phyloP scores from a whole-genome alignment of 2,113 vertebrate species.

The Archocentrus centrarchus region DNA sequence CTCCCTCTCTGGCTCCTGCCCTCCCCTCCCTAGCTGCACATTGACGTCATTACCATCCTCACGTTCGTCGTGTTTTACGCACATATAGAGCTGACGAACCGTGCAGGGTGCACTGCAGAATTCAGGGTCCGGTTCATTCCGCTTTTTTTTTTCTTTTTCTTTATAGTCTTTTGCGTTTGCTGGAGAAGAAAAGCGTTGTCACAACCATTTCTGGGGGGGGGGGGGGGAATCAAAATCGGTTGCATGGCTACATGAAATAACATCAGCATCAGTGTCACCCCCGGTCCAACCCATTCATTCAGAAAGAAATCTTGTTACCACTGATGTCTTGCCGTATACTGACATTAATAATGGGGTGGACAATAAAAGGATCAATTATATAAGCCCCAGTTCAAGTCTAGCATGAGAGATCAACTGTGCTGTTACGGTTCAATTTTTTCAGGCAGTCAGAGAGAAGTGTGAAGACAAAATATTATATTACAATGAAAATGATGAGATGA shows the following conservation, averaged over 20 bases:
- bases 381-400: not conserved
- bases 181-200: not conserved
- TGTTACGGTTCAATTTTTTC: not conserved
- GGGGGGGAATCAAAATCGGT: not conserved
- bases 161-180: not conserved
- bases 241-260: not conserved
- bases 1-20: constrained; percentile 3
- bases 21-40: constrained; percentile 40
- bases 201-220: not conserved
- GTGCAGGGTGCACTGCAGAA: constrained; percentile 71
- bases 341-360: not conserved
- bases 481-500: not conserved
- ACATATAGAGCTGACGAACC: constrained; percentile 57
- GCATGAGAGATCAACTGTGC: not conserved
- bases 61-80: constrained; percentile 74
- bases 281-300: constrained; percentile 2
- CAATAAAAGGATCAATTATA: not conserved
- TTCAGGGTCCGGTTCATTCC: constrained; percentile 63
- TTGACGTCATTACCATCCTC: constrained; percentile 78
- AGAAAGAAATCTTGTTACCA: not conserved
- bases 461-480: not conserved
- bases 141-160: constrained; percentile 32
- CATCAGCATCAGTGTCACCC: constrained; percentile 1
- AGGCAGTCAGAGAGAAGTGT: not conserved
- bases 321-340: not conserved